Percentiles rank a stretch among this genome's conserved stretches.
Conservation (phyloP, 2,113 vertebrate species). For the Ardeotis arabs region DNA sequence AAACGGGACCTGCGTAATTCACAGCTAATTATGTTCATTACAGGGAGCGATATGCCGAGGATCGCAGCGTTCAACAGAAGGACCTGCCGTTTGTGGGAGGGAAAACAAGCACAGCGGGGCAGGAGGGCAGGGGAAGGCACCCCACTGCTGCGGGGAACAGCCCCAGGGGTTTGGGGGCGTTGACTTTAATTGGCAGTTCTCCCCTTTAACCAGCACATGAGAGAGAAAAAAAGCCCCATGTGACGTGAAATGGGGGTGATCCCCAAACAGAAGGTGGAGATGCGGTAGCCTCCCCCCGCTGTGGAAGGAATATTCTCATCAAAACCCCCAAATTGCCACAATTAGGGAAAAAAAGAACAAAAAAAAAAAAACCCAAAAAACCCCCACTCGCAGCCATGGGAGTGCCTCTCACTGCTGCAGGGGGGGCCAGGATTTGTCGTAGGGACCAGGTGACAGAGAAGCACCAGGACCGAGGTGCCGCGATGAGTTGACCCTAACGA, state of each 20-base stretch:
- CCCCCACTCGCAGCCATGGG: accelerated
- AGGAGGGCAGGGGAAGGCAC: not conserved
- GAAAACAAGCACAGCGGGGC: not conserved
- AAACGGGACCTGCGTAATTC: slow-evolving; percentile 46
- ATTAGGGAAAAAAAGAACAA: not conserved
- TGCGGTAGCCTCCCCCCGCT: too few relatives aligned
- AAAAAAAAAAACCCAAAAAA: too few relatives aligned
- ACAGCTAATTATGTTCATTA: slow-evolving; percentile 55
- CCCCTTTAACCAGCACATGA: accelerated
- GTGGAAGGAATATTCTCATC: not conserved
- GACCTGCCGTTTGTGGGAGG: not conserved
- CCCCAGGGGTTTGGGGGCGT: not conserved
- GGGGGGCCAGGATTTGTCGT: not conserved
- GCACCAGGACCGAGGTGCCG: accelerated
- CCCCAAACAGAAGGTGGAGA: not conserved
- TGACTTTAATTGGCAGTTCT: not conserved
- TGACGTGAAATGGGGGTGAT: accelerated
- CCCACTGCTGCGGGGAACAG: accelerated
- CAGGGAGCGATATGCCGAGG: not conserved
- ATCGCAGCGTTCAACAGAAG: not conserved
- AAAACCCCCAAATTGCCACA: not conserved
- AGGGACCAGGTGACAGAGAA: not conserved
- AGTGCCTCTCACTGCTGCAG: accelerated
- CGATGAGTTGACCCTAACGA: not conserved
- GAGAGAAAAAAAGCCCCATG: not conserved